Evolutionary conservation across 2,113 vertebrate species (phyloP), one percentile per base, ranked within the genome.

Genomic region (Spilogale gracilis): DNA sequence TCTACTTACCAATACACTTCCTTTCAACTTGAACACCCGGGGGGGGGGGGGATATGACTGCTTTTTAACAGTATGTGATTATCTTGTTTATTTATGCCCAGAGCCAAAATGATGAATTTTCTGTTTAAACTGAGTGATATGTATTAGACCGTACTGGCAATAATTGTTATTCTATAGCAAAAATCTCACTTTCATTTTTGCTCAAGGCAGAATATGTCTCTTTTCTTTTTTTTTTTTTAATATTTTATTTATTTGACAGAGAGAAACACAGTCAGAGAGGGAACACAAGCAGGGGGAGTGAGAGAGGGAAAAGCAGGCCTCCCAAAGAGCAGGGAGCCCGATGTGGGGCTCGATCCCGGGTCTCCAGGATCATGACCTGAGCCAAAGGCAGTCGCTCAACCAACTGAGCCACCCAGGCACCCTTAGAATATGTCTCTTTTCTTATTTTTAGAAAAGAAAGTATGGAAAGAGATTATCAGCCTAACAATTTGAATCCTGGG

Each of bases 131-230:
- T 50, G 60, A 6, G 83, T 45, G 16, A 52, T n/a, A 74, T 61
- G 85, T 60, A 81, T 18, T 97, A 38, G 67, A 69, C 71, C 71
- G 54, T 96, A 78, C 56, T 94, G 85, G 14, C 16, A 91, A 48
- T 85, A 83, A 93, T 95, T 54, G 3, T 96, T 79, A 92, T 93
- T 92, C 45, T 52, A 52, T 9, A 80, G 20, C 0, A 82, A 90
- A 91, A 74, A 20, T 63, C 43, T 94, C 16, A n/a, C 52, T 83
- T 94, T 91, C 32, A 67, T 45, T 97, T 96, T 94, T 95, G 48
- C 58, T 92, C 16, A 89, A 86, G 61, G 71, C 21, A 73, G 43
- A 92, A 88, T 83, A 74, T 93, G 23, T 79, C 38, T 74, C 32
- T 50, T 78, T n/a, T 74, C 76, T 61, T 10, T 88, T 88, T 61